Evolutionary conservation across 2,888 invertebrate genomes (phyloP).

Genomic region (Anthophora plumipes): DNA sequence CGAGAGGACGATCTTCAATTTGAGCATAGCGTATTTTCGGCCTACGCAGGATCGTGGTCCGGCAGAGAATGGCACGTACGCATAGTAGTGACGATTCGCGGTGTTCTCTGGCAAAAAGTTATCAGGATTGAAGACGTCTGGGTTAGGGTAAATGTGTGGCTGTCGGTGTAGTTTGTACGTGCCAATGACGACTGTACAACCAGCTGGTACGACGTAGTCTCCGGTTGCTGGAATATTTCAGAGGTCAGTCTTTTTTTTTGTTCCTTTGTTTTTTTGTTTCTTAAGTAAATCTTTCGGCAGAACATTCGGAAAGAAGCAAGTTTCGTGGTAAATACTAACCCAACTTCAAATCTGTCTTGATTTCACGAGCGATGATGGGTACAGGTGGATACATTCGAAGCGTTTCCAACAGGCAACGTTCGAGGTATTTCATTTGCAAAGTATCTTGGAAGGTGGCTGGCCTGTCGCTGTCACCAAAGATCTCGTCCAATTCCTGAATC

Average conservation of each 20-base stretch:
- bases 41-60: conserved; percentile 93
- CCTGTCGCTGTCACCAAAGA: conserved; percentile 92
- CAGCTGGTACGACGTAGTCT: conserved; percentile 89
- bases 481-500: conserved; percentile 90
- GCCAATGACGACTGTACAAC: conserved; percentile 89
- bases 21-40: conserved; percentile 92
- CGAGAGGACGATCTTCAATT: conserved; percentile 90
- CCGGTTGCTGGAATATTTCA: conserved; percentile 85
- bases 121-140: conserved; percentile 91
- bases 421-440: conserved; percentile 92
- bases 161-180: conserved; percentile 90
- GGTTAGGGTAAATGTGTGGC: conserved; percentile 88
- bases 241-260: no score
- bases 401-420: conserved; percentile 91
- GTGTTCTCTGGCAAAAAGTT: conserved; percentile 92
- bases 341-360: conserved; percentile 89
- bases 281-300: no score
- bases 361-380: conserved; percentile 90
- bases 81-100: conserved; percentile 91
- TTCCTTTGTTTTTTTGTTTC: no score
- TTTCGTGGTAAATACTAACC: conserved; percentile 83
- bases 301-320: not conserved
- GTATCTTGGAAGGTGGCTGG: conserved; percentile 92
- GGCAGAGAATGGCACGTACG: conserved; percentile 92
- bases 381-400: conserved; percentile 93